Percentiles rank a stretch among this genome's conserved stretches.
phyloP scores from a whole-genome alignment of 2,888 invertebrate species.

The Synanthedon tipuliformis region DNA sequence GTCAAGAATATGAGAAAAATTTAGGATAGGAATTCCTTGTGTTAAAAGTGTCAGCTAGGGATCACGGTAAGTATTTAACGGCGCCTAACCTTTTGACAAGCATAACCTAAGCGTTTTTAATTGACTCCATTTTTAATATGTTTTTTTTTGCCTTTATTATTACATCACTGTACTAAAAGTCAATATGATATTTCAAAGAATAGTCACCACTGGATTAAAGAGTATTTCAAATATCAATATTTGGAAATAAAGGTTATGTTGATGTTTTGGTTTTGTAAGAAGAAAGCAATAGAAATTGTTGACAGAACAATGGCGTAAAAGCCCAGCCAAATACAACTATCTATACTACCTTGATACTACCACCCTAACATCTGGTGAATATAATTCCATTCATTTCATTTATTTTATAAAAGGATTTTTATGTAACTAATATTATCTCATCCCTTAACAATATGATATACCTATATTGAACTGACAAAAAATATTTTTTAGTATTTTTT shows the following conservation, averaged over 20 bases:
- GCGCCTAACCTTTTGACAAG: slow-evolving; percentile 56
- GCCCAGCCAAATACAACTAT: background rate
- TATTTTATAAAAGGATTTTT: too few relatives aligned
- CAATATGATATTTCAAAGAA: too few relatives aligned
- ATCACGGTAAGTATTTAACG: background rate
- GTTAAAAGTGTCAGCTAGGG: too few relatives aligned
- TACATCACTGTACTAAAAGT: slow-evolving; percentile 14
- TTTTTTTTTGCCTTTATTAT: slow-evolving; percentile 30
- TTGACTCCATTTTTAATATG: slow-evolving; percentile 63
- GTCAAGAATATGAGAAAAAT: too few relatives aligned
- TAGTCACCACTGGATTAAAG: background rate
- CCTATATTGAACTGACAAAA: too few relatives aligned
- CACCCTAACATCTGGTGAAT: too few relatives aligned
- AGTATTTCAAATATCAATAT: background rate
- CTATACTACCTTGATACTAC: too few relatives aligned
- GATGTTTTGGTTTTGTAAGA: slow-evolving; percentile 56
- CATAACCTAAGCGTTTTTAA: slow-evolving; percentile 52
- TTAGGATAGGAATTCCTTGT: too few relatives aligned
- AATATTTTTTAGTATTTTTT: too few relatives aligned
- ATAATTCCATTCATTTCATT: too few relatives aligned
- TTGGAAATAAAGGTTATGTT: slow-evolving; percentile 57
- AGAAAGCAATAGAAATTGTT: slow-evolving; percentile 17
- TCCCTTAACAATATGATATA: too few relatives aligned
- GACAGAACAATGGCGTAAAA: slow-evolving; percentile 8
- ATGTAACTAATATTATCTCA: too few relatives aligned